Evolutionary conservation across 2,113 vertebrate species (phyloP).

Genomic region (Rhabdomys dilectus): DNA sequence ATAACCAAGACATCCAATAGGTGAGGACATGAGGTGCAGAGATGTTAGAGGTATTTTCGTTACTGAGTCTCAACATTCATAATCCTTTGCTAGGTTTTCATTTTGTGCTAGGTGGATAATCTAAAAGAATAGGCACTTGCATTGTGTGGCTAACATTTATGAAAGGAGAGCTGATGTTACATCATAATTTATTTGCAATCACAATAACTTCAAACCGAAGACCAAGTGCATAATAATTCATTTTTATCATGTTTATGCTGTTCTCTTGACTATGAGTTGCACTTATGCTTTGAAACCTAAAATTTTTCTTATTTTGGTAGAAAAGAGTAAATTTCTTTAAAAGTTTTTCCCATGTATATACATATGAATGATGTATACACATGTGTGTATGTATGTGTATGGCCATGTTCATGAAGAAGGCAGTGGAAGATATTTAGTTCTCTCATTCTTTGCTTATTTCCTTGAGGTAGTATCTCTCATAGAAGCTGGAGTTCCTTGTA

Average conservation of each 20-base stretch:
- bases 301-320: neutral
- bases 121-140: neutral
- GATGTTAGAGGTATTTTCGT: neutral
- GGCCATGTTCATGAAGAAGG: neutral
- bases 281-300: neutral
- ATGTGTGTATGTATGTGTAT: no score
- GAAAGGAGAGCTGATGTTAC: neutral
- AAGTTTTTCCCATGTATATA: neutral
- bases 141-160: neutral
- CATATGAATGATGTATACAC: no score
- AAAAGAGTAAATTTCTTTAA: neutral
- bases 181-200: neutral
- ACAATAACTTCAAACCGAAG: neutral
- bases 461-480: no score
- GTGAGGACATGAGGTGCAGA: neutral
- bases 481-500: neutral
- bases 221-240: neutral
- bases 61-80: neutral
- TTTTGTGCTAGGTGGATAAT: neutral
- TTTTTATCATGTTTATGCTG: neutral
- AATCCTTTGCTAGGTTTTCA: neutral
- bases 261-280: neutral
- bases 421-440: neutral
- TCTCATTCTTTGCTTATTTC: neutral
- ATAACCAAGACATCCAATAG: neutral